Base-by-base conservation (phyloP, 1,140 invertebrate species). In the Ips typographus region DNA sequence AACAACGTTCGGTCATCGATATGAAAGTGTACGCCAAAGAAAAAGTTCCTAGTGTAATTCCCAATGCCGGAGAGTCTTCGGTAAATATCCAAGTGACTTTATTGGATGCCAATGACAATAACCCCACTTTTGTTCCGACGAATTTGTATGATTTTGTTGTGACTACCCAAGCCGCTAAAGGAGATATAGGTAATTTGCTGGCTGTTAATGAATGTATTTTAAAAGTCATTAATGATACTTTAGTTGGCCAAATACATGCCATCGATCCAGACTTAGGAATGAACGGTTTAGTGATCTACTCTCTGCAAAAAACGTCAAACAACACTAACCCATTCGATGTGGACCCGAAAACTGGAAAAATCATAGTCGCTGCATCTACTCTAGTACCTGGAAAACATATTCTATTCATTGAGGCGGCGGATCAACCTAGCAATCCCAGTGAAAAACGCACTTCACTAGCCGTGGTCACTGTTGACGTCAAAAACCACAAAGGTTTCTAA, bases 91-190 rank as follows among this genome's bases (percentile, higher is more conserved):
- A 92, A 81, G 89, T 80, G 37, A 91, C 90, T 0, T 77, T 95
- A 36, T 81, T 94, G 1, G 93, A 94, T 78, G 90, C 91, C 4
- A 95, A 94, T 79, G 93, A 94, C 69, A 94, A 94, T 75, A 94
- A 92, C 75, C 93, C 93, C 0, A 87, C 87, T 4, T 95, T 94
- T 76, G 83, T 92, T 7, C 91, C 92, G 1, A 89, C 86, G 52
- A 94, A 94, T 78, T 80, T 94, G 0, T 94, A 94, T 75, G 88
- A 91, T 69, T 90, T 94, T 68, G 83, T 86, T 42, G 84, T 92
- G 0, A 86, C 85, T 53, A 88, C 87, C 8, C 88, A 91, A 65
- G 85, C 87, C 1, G 84, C 86, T 67, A 77, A 87, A 39, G 89
- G 88, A 3, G 86, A 88, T 38, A 41, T 42, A 36, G 60, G 53